A percentile compares a stretch with the other conserved stretches of the same genome.
Conservation (phyloP, 2,113 vertebrate species). For the Tetrax tetrax region DNA sequence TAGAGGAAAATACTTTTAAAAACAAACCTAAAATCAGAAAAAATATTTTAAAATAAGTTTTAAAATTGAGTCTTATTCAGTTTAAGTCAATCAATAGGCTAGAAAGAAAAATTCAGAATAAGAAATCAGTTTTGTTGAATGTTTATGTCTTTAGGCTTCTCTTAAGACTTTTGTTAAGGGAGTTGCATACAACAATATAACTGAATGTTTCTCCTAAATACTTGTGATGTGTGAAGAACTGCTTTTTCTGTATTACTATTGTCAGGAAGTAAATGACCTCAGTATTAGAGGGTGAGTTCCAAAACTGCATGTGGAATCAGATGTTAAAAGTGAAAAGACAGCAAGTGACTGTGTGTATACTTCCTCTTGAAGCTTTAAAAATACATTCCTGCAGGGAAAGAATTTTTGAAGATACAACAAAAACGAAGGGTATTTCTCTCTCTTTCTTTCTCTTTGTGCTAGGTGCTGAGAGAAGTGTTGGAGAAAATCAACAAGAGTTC, state of each 20-base stretch:
- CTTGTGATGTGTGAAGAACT: not conserved
- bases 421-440: not conserved
- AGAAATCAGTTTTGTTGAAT: not conserved
- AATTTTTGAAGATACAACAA: not conserved
- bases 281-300: not conserved
- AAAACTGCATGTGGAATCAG: not conserved
- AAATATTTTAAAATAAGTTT: not conserved
- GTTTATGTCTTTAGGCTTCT: not conserved
- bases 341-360: not conserved
- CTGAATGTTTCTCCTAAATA: not conserved
- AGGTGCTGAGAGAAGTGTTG: not conserved
- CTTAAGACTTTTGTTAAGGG: not conserved
- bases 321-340: not conserved
- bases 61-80: not conserved
- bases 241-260: not conserved
- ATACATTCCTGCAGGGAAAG: not conserved
- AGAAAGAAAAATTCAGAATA: not conserved
- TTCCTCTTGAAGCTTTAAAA: not conserved
- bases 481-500: not conserved
- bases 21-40: not conserved
- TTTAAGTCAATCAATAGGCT: not conserved
- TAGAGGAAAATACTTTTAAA: not conserved
- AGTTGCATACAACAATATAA: not conserved
- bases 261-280: not conserved
- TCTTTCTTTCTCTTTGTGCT: not conserved